Percentiles rank a stretch among this genome's conserved stretches.
Evolutionary conservation across 2,797 vertebrate genomes (phyloP).

Genomic region (Hafferia zeledoni): DNA sequence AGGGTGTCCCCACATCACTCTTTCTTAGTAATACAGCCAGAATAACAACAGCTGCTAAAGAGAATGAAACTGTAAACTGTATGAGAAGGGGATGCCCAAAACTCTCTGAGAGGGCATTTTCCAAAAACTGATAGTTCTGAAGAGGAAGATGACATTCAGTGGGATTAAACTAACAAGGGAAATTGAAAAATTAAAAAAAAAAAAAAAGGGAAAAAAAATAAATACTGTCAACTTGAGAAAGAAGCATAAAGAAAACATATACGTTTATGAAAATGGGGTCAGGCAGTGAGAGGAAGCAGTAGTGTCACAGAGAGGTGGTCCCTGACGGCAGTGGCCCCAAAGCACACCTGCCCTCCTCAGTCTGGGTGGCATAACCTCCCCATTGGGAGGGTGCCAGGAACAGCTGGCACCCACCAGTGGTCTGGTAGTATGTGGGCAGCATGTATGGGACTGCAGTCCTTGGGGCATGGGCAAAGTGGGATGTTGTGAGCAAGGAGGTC

Average conservation of each 20-base stretch:
- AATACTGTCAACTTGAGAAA: background rate
- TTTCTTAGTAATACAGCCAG: background rate
- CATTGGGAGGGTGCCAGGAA: background rate
- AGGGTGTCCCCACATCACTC: fast-evolving
- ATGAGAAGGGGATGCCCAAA: background rate
- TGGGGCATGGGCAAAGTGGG: background rate
- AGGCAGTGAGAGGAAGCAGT: background rate
- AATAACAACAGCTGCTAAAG: background rate
- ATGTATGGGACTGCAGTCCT: fast-evolving
- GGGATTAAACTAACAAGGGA: background rate
- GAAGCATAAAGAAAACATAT: fast-evolving
- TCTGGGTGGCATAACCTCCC: background rate
- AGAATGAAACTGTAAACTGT: background rate
- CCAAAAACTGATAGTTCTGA: background rate
- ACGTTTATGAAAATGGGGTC: background rate
- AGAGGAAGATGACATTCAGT: background rate
- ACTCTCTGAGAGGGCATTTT: background rate
- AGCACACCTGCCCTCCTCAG: background rate
- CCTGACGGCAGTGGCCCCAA: background rate
- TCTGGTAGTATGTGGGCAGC: background rate
- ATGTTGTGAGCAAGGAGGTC: background rate
- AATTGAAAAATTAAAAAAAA: background rate
- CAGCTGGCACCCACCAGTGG: background rate
- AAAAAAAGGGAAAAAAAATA: background rate
- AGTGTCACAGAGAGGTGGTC: fast-evolving